Conservation (phyloP, 1,140 invertebrate species). For the Philotrypesis tridentata region DNA sequence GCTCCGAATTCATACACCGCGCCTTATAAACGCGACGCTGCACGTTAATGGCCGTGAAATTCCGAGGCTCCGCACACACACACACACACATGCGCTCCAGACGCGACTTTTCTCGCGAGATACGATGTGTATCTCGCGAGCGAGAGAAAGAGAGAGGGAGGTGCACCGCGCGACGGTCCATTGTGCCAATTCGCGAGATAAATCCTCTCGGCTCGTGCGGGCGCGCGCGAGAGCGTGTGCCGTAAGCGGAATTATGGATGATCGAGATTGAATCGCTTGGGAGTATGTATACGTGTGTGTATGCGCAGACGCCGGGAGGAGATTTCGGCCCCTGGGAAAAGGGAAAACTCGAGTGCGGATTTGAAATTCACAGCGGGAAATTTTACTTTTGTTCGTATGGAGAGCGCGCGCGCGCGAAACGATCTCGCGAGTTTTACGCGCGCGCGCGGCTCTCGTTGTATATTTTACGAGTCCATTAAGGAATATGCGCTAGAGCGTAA, state of each 20-base stretch:
- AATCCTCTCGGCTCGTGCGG: background rate
- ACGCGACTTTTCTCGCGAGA: conserved; percentile 10
- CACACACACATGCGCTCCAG: no score
- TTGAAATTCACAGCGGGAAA: background rate
- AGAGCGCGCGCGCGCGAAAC: no score
- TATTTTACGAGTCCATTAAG: no score
- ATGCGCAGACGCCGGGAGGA: no score
- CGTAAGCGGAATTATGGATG: no score
- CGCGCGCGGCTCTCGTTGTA: no score
- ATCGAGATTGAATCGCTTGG: background rate
- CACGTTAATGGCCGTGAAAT: background rate
- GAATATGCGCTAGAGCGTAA: no score
- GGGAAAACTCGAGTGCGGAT: background rate
- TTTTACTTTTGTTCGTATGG: background rate
- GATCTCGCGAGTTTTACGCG: no score
- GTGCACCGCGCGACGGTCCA: background rate
- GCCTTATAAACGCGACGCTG: background rate
- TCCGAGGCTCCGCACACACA: background rate
- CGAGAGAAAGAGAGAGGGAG: background rate
- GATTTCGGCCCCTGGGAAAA: background rate
- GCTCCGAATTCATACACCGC: background rate
- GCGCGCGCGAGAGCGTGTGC: no score
- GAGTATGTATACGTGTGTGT: no score
- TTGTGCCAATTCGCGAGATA: conserved; percentile 19
- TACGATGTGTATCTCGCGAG: background rate